These are phyloP conservation scores for Frankliniella fusca DNA, from an alignment of 2,888 invertebrate genomes.

Conservation along the genomic window DNA sequence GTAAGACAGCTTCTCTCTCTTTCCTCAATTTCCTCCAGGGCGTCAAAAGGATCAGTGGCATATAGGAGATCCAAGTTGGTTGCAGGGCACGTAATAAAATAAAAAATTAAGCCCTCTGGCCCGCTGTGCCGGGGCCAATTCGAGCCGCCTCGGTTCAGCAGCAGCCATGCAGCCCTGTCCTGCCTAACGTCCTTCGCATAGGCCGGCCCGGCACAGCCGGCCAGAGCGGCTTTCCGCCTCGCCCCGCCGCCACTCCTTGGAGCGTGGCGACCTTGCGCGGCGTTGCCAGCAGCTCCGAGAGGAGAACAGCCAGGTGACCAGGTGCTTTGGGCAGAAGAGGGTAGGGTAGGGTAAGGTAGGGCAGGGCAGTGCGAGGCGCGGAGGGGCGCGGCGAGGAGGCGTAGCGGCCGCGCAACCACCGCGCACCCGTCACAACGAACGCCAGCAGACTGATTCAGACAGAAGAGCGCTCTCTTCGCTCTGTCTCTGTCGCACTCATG, in stretches of 20 bases:
- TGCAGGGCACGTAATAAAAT: too few relatives aligned
- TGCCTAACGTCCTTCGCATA: constrained; percentile 13
- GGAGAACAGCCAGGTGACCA: background rate
- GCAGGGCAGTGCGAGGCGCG: background rate
- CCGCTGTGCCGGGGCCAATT: too few relatives aligned
- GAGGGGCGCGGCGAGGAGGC: too few relatives aligned
- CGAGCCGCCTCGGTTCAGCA: background rate
- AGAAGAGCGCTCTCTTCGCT: too few relatives aligned
- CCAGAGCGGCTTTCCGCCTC: background rate
- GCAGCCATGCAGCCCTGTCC: background rate
- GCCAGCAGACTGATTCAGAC: too few relatives aligned
- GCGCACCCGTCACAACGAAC: background rate
- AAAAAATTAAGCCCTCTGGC: too few relatives aligned
- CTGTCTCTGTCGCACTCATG: too few relatives aligned
- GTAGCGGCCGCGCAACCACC: background rate
- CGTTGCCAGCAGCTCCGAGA: background rate
- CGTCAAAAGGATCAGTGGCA: too few relatives aligned
- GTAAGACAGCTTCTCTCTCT: too few relatives aligned
- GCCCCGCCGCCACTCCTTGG: background rate
- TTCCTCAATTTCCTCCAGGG: background rate
- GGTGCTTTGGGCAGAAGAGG: background rate
- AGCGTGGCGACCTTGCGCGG: constrained; percentile 9
- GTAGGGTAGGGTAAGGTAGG: background rate
- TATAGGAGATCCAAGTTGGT: too few relatives aligned
- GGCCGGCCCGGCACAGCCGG: background rate